Conservation (phyloP, 2,113 vertebrate species). For the Callipepla californica region DNA sequence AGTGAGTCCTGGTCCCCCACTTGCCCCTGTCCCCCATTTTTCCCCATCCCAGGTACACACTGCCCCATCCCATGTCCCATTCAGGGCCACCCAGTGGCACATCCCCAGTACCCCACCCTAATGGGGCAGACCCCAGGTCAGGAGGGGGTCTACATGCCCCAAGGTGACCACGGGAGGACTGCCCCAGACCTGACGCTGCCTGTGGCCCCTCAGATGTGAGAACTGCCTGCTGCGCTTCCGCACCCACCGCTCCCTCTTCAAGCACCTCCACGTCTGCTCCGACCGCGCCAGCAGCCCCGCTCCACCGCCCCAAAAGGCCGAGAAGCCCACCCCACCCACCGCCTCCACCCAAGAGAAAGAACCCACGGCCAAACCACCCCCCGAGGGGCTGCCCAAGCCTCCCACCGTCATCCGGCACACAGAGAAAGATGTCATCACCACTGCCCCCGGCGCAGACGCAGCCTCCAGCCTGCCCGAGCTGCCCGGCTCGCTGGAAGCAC, state of each 20-base stretch:
- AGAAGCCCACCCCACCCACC: not conserved
- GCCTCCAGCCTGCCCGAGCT: not conserved
- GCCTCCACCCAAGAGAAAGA: conserved; percentile 42
- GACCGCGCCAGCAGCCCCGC: conserved; percentile 82
- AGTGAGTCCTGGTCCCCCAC: conserved; percentile 84
- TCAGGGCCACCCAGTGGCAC: not conserved
- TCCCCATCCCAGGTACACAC: not conserved
- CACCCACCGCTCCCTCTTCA: conserved; percentile 91
- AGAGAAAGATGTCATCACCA: conserved; percentile 23
- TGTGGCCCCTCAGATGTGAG: conserved; percentile 83
- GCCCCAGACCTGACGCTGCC: fast-evolving
- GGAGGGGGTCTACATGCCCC: fast-evolving
- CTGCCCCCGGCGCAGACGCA: not conserved
- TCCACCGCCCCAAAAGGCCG: not conserved
- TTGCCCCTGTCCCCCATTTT: not conserved
- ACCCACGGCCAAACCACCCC: not conserved
- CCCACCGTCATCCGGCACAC: conserved; percentile 8
- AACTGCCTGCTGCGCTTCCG: conserved; percentile 92
- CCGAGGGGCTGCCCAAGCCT: conserved; percentile 39
- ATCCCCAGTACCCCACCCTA: fast-evolving
- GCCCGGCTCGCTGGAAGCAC: conserved; percentile 17
- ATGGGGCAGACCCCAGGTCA: not conserved
- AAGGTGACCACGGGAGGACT: not conserved
- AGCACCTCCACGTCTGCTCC: conserved; percentile 93
- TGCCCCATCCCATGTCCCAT: not conserved